phyloP scores from a whole-genome alignment of 1,140 invertebrate genomes.

The Stegodyphus dumicola region DNA sequence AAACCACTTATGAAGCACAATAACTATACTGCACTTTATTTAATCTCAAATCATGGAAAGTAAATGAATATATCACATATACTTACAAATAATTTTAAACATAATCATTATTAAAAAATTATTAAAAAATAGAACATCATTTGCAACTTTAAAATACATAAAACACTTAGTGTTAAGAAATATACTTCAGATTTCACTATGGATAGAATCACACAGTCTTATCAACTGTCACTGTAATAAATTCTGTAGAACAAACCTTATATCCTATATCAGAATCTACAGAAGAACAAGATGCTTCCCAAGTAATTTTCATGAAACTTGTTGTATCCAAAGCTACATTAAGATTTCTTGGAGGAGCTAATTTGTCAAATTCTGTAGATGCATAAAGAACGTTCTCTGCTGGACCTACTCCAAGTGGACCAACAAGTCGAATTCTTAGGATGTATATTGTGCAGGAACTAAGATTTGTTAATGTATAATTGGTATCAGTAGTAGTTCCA shows the following conservation, averaged over 20 bases:
- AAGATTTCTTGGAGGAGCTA: constrained; percentile 63
- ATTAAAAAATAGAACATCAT: no score
- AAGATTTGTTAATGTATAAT: constrained; percentile 73
- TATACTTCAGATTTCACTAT: background rate
- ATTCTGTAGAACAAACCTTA: constrained; percentile 25
- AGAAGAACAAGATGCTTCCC: constrained; percentile 60
- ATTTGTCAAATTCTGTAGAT: constrained; percentile 74
- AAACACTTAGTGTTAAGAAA: no score
- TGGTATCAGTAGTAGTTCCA: constrained; percentile 72
- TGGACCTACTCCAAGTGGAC: constrained; percentile 75
- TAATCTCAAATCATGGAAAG: no score
- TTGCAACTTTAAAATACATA: no score
- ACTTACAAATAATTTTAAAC: no score
- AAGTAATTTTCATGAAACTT: constrained; percentile 25
- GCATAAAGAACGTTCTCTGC: constrained; percentile 72
- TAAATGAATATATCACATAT: no score
- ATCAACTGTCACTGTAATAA: background rate
- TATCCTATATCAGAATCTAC: constrained; percentile 56
- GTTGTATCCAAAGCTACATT: background rate
- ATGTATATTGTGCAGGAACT: constrained; percentile 80
- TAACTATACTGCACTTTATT: no score
- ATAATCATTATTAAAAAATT: no score
- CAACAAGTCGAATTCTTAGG: constrained; percentile 78
- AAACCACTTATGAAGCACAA: no score
- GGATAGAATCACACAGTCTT: background rate